Percentiles rank a stretch among this genome's conserved stretches.
Evolutionary conservation across 1,140 invertebrate genomes (phyloP).

Genomic region (Trichoplusia ni): DNA sequence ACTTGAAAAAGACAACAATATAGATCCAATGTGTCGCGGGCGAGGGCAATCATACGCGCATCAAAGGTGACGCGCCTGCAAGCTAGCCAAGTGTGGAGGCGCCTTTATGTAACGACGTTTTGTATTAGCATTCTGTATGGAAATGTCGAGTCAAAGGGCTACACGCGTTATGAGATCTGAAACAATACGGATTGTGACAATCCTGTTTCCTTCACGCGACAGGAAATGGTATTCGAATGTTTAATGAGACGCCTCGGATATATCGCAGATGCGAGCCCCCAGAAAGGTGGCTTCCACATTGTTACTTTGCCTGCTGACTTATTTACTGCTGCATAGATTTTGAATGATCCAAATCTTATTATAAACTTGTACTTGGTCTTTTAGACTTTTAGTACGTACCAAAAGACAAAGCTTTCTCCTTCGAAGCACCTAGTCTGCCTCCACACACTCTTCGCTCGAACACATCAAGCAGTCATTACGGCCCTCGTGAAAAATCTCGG

Average conservation of each 20-base stretch:
- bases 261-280: conserved; percentile 42
- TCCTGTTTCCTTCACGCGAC: conserved; percentile 68
- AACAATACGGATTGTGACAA: conserved; percentile 78
- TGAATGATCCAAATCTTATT: too few species aligned
- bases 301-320: background rate
- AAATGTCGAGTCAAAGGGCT: conserved; percentile 75
- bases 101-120: conserved; percentile 68
- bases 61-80: conserved; percentile 70
- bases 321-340: conserved; percentile 6
- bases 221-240: conserved; percentile 74
- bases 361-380: too few species aligned
- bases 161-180: conserved; percentile 77
- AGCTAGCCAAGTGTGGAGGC: conserved; percentile 74
- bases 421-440: conserved; percentile 23
- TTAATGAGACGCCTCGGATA: conserved; percentile 65
- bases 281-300: conserved; percentile 24
- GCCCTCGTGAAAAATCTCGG: conserved; percentile 74
- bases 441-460: conserved; percentile 47
- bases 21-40: conserved; percentile 80
- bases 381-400: too few species aligned
- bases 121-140: conserved; percentile 62
- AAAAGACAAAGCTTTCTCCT: background rate
- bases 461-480: conserved; percentile 77
- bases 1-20: conserved; percentile 82
- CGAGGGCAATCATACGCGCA: conserved; percentile 79